These are phyloP conservation scores for Corythucha ciliata DNA, from an alignment of 2,888 invertebrate genomes.

Conservation along the genomic window DNA sequence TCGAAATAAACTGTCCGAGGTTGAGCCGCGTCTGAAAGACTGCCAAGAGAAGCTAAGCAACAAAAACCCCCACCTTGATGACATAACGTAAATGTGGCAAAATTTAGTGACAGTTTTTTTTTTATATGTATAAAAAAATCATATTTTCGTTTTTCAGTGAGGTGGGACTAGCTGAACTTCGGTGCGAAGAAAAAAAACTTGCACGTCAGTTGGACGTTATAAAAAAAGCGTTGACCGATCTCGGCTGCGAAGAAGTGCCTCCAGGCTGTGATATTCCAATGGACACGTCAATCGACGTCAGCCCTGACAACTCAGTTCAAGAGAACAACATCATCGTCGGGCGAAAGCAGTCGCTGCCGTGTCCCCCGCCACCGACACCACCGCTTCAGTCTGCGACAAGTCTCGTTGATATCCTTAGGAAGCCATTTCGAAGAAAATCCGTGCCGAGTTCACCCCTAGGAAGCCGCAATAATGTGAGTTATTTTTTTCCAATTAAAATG, in stretches of 20 bases:
- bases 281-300: constrained; percentile 41
- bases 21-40: constrained; percentile 69
- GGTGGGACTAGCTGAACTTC: constrained; percentile 63
- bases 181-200: constrained; percentile 74
- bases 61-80: constrained; percentile 32
- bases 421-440: constrained; percentile 57
- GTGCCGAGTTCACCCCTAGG: constrained; percentile 36
- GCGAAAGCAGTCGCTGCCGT: constrained; percentile 28
- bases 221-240: constrained; percentile 70
- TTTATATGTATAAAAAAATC: neutral
- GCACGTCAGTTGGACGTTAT: constrained; percentile 74
- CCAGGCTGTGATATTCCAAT: constrained; percentile 72
- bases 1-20: constrained; percentile 64
- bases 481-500: neutral
- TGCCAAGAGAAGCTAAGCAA: constrained; percentile 61
- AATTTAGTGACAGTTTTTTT: neutral
- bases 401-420: constrained; percentile 55
- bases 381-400: constrained; percentile 35
- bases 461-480: constrained; percentile 26
- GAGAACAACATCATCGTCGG: neutral
- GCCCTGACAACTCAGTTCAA: constrained; percentile 19
- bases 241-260: constrained; percentile 80
- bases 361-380: constrained; percentile 27
- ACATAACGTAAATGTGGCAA: constrained; percentile 26
- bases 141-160: constrained; percentile 28